Percentiles rank a stretch among this genome's conserved stretches.
Evolutionary conservation across 2,888 invertebrate species (phyloP).

Genomic region (Deroplatys truncata): DNA sequence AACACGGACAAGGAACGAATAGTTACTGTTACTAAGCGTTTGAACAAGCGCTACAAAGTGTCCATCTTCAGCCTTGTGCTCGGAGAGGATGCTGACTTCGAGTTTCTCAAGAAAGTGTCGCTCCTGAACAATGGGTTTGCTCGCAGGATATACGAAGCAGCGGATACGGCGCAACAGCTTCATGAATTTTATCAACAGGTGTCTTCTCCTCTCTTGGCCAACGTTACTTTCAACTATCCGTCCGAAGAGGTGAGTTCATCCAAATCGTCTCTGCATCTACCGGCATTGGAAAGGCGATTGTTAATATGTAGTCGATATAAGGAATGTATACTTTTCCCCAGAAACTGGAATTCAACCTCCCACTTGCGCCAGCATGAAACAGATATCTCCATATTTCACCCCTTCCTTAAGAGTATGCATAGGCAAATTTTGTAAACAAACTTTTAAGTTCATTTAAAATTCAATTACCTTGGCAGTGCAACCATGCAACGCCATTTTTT

Average conservation of each 20-base stretch:
- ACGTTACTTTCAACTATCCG: slow-evolving; percentile 62
- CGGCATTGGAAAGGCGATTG: too few species aligned
- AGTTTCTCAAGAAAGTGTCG: slow-evolving; percentile 61
- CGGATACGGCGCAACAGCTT: slow-evolving; percentile 63
- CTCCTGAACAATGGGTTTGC: slow-evolving; percentile 63
- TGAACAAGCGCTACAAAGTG: slow-evolving; percentile 35
- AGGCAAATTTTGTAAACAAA: too few species aligned
- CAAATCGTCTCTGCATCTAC: background rate
- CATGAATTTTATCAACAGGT: slow-evolving; percentile 62
- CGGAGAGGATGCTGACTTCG: slow-evolving; percentile 63
- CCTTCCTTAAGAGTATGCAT: too few species aligned
- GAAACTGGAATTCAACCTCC: too few species aligned
- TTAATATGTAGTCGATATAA: too few species aligned
- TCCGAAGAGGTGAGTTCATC: slow-evolving; percentile 47
- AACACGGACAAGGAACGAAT: slow-evolving; percentile 52
- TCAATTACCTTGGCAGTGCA: too few species aligned
- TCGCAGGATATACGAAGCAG: slow-evolving; percentile 67
- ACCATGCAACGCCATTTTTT: too few species aligned
- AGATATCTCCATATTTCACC: too few species aligned
- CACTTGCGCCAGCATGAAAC: too few species aligned
- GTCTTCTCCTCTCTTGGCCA: slow-evolving; percentile 61
- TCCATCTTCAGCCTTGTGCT: slow-evolving; percentile 67
- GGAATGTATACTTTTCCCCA: too few species aligned
- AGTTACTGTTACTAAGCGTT: slow-evolving; percentile 35
- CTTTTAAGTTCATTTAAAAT: too few species aligned